phyloP scores from a whole-genome alignment of 2,797 vertebrate species.

The Dermochelys coriacea region DNA sequence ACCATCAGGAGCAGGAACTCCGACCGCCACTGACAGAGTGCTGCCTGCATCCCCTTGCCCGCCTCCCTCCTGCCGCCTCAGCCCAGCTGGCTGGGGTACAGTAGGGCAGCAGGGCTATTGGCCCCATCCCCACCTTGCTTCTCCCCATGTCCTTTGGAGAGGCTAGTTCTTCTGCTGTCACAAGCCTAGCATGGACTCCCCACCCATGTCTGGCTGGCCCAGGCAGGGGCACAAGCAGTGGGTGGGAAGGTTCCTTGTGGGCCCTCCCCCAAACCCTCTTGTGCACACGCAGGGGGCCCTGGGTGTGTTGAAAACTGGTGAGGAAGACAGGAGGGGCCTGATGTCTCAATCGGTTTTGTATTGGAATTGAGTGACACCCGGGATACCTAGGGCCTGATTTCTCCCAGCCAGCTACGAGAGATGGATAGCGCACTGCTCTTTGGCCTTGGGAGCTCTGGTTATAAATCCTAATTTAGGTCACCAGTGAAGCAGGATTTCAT shows the following conservation, averaged over 20 bases:
- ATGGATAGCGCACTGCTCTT: neutral
- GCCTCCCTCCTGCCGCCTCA: neutral
- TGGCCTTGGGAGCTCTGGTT: neutral
- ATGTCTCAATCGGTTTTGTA: neutral
- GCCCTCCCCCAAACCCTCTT: neutral
- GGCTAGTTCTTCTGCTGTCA: neutral
- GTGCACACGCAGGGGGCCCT: neutral
- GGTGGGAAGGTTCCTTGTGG: neutral
- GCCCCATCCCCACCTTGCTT: too few relatives aligned
- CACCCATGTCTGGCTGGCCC: neutral
- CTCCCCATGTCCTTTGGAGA: neutral
- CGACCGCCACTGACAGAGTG: neutral
- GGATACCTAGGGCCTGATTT: neutral
- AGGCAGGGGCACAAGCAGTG: neutral
- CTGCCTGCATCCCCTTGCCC: neutral
- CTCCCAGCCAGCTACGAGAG: neutral
- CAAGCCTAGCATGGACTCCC: neutral
- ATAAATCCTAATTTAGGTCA: neutral
- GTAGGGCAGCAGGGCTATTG: neutral
- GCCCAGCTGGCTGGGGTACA: neutral
- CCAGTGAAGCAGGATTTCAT: neutral
- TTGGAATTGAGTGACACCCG: neutral
- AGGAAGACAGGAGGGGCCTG: neutral
- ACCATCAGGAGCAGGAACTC: neutral
- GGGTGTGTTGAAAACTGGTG: neutral